Evolutionary conservation across 2,113 vertebrate genomes (phyloP).

Genomic region (Anseranas semipalmata): DNA sequence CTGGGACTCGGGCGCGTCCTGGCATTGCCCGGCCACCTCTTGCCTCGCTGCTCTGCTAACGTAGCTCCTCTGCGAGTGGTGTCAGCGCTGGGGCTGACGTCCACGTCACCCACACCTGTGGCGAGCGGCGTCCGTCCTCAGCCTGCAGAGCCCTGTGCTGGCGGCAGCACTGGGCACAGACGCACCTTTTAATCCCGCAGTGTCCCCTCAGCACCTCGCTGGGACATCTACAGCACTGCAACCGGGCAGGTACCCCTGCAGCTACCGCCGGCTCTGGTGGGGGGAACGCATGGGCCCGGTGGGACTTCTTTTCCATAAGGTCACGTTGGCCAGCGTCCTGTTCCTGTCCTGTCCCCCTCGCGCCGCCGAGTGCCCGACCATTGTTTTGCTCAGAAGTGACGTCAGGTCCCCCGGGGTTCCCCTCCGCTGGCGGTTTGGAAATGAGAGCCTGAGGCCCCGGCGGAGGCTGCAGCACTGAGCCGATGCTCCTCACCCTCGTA

Average conservation of each 20-base stretch:
- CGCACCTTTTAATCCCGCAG: neutral
- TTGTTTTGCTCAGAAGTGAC: neutral
- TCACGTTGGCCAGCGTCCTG: neutral
- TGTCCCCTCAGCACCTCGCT: accelerated
- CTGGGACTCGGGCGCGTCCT: accelerated
- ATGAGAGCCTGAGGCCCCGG: neutral
- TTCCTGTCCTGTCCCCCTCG: neutral
- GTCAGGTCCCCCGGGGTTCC: neutral
- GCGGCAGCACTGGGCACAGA: too few species aligned
- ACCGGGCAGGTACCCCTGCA: accelerated
- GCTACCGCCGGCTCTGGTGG: neutral
- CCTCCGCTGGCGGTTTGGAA: neutral
- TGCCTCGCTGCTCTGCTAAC: neutral
- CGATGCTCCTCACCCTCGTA: neutral
- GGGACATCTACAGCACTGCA: accelerated
- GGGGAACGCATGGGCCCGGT: accelerated
- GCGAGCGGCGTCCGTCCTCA: neutral
- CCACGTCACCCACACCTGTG: neutral
- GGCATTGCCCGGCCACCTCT: neutral
- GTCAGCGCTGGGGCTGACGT: accelerated
- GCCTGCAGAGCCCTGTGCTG: neutral
- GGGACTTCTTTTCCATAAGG: neutral
- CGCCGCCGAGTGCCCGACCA: accelerated
- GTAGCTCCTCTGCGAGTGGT: neutral
- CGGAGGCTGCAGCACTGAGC: accelerated